Percentiles rank a stretch among this genome's conserved stretches.
These are phyloP conservation scores for Subacronicta megacephala DNA, from an alignment of 2,888 invertebrate genomes.

Conservation along the genomic window DNA sequence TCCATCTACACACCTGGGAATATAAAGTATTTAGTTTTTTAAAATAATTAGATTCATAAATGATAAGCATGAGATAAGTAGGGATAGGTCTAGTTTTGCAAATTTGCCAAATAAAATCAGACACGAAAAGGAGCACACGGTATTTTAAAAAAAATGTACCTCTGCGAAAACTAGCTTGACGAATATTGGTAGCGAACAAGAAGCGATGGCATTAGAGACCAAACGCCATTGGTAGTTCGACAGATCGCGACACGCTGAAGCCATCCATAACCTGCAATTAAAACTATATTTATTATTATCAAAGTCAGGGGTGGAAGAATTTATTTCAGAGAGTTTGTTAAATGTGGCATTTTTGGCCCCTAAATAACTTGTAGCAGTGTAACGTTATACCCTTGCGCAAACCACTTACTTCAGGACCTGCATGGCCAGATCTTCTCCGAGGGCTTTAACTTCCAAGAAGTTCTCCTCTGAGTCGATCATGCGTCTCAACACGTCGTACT, in stretches of 20 bases:
- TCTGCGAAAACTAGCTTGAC: slow-evolving; percentile 99
- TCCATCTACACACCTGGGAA: slow-evolving; percentile 95
- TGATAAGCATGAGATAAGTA: too few species aligned
- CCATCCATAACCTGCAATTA: slow-evolving; percentile 97
- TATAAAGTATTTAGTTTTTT: too few species aligned
- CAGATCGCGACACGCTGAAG: slow-evolving; percentile 95
- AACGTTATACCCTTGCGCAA: not conserved
- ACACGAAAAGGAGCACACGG: too few species aligned
- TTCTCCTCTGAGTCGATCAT: slow-evolving; percentile 97
- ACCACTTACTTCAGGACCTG: slow-evolving; percentile 93
- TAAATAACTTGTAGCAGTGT: too few species aligned
- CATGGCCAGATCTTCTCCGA: slow-evolving; percentile 98
- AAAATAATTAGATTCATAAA: too few species aligned
- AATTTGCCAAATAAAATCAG: too few species aligned
- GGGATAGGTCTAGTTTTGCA: too few species aligned
- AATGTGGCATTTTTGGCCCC: too few species aligned
- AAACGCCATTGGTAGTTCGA: slow-evolving; percentile 98
- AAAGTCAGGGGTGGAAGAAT: too few species aligned
- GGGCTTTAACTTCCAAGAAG: slow-evolving; percentile 96
- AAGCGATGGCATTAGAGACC: slow-evolving; percentile 97
- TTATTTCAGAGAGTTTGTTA: too few species aligned
- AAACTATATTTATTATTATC: too few species aligned
- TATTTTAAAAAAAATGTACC: slow-evolving; percentile 64
- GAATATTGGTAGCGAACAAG: slow-evolving; percentile 98
- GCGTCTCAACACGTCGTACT: slow-evolving; percentile 95